These are phyloP conservation scores for Lagorchestes hirsutus DNA, from an alignment of 2,797 vertebrate genomes.

Conservation along the genomic window DNA sequence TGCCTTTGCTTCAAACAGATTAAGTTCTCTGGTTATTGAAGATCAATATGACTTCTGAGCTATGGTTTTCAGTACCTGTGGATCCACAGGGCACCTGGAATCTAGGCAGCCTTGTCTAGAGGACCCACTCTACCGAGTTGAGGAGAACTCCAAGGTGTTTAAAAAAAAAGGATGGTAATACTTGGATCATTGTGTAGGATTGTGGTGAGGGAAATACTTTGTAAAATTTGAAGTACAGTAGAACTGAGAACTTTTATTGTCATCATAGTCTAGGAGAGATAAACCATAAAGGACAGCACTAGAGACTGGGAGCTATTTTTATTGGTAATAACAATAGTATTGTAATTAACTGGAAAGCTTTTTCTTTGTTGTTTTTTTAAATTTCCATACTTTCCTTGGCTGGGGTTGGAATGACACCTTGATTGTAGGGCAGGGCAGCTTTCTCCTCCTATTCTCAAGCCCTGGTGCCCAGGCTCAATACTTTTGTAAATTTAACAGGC, in stretches of 20 bases:
- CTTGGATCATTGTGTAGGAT: not conserved
- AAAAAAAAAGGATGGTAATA: not conserved
- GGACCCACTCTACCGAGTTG: not conserved
- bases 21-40: not conserved
- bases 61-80: not conserved
- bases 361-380: not conserved
- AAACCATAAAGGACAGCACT: not conserved
- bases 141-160: not conserved
- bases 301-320: not conserved
- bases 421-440: not conserved
- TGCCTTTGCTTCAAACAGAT: not conserved
- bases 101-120: not conserved
- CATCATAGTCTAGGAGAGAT: not conserved
- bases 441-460: not conserved
- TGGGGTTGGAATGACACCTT: not conserved
- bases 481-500: not conserved
- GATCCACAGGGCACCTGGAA: not conserved
- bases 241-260: not conserved
- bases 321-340: not conserved
- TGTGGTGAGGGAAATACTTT: not conserved
- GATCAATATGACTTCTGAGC: not conserved
- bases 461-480: not conserved
- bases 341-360: not conserved
- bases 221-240: not conserved
- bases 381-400: not conserved